Conservation (phyloP, 2,797 vertebrate genomes). For the Phoebastria nigripes region DNA sequence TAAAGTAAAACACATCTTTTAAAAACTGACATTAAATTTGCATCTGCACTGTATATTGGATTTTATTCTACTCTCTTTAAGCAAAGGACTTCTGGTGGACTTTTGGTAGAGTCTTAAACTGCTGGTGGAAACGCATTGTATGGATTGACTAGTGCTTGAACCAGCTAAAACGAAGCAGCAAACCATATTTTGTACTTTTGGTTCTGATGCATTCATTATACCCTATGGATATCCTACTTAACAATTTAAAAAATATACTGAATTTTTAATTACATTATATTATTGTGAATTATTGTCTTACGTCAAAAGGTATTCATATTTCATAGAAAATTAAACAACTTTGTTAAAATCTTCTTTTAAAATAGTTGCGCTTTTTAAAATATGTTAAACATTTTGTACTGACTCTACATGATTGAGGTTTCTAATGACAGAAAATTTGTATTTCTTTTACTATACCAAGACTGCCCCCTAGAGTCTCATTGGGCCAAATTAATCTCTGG, state of each 20-base stretch:
- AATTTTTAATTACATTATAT: background rate
- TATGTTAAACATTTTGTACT: background rate
- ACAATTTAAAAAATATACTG: background rate
- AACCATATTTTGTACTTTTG: background rate
- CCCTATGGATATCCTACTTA: background rate
- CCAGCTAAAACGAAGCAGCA: background rate
- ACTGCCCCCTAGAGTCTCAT: constrained; percentile 71
- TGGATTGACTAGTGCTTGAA: background rate
- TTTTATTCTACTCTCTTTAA: constrained; percentile 33
- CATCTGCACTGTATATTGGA: constrained; percentile 51
- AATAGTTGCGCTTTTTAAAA: background rate
- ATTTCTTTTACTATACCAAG: constrained; percentile 51
- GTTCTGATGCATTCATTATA: background rate
- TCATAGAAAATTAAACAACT: background rate
- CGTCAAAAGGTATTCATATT: background rate
- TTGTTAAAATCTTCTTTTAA: background rate
- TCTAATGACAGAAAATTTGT: background rate
- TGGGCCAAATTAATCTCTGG: constrained; percentile 27
- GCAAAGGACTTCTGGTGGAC: constrained; percentile 23
- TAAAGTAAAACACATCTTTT: constrained; percentile 80
- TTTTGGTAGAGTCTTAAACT: constrained; percentile 10
- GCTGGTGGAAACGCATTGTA: background rate
- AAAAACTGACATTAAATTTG: constrained; percentile 79
- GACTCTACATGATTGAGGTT: background rate
- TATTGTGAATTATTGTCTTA: background rate